Evolutionary conservation across 2,113 vertebrate genomes (phyloP).

Genomic region (Sebastes fasciatus): DNA sequence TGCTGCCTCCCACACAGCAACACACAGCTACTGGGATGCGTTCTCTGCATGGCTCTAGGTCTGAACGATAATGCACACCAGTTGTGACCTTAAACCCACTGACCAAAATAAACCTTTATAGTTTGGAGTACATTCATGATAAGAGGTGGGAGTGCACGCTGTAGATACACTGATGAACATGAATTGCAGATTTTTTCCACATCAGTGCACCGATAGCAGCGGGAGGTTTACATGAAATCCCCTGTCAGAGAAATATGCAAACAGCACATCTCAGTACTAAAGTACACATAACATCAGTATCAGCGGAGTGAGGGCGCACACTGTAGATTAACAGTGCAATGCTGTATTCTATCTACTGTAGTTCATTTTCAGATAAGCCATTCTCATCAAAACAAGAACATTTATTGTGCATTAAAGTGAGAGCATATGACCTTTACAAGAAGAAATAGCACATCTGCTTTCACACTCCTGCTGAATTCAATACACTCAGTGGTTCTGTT

Average conservation of each 20-base stretch:
- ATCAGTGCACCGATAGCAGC: conserved; percentile 21
- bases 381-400: not conserved
- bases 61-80: not conserved
- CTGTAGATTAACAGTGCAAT: not conserved
- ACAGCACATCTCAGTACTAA: conserved; percentile 10
- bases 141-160: conserved; percentile 3
- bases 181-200: conserved; percentile 37
- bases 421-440: not conserved
- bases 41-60: conserved; percentile 6
- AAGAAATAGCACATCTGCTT: not conserved
- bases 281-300: conserved; percentile 3
- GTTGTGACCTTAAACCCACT: conserved; percentile 55
- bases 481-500: not conserved
- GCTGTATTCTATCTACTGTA: not conserved
- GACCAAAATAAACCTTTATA: conserved; percentile 6
- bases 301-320: not conserved
- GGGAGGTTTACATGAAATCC: conserved; percentile 35
- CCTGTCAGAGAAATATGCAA: conserved; percentile 30
- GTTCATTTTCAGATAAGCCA: not conserved
- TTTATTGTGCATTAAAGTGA: not conserved
- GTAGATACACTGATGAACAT: conserved; percentile 19
- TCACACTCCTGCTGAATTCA: not conserved
- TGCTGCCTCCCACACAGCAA: conserved; percentile 54
- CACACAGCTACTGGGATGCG: conserved; percentile 15
- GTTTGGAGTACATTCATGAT: conserved; percentile 2